phyloP scores from a whole-genome alignment of 2,888 invertebrate genomes.

The Nephrotoma flavescens region DNA sequence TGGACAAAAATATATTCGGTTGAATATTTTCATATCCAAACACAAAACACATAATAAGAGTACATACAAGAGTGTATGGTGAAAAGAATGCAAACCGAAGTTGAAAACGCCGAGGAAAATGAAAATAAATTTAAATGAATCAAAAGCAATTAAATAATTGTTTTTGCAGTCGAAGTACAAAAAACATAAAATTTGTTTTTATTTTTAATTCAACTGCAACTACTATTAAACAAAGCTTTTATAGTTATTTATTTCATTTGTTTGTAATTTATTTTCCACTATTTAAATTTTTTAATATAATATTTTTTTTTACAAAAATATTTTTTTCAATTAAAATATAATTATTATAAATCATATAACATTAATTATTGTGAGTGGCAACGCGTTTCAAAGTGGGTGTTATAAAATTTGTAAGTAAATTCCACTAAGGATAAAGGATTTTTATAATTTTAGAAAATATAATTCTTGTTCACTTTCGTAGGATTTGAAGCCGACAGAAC shows the following conservation, averaged over 20 bases:
- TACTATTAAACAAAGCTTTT: neutral
- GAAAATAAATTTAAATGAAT: neutral
- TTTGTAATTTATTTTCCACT: neutral
- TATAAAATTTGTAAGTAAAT: no score
- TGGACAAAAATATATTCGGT: neutral
- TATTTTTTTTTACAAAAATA: neutral
- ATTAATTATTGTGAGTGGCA: no score
- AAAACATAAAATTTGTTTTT: neutral
- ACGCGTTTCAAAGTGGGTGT: no score
- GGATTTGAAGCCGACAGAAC: no score
- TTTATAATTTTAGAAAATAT: no score
- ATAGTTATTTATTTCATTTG: neutral
- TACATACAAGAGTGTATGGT: neutral
- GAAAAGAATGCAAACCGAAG: neutral
- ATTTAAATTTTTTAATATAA: neutral
- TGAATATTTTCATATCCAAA: neutral
- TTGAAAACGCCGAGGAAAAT: neutral
- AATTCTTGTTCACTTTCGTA: no score
- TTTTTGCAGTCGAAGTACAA: neutral
- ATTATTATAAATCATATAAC: no score
- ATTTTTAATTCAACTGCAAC: neutral
- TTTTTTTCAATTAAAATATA: no score
- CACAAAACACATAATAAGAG: no score
- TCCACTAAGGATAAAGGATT: no score
- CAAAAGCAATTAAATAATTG: neutral